Conservation (phyloP, 1,140 invertebrate genomes). For the Papilio polytes region DNA sequence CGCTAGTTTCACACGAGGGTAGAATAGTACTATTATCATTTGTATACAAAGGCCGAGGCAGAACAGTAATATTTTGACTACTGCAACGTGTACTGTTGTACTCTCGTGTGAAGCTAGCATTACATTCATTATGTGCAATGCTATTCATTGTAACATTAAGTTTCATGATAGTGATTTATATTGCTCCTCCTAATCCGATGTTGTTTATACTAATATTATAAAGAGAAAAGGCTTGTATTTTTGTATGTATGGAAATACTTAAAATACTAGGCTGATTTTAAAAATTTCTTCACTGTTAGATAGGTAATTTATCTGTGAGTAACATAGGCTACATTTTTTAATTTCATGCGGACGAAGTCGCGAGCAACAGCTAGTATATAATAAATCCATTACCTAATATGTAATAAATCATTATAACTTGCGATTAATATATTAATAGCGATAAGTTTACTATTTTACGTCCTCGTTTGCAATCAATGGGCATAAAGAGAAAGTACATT, state of each 20-base stretch:
- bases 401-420: background rate
- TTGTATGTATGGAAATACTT: too few relatives aligned
- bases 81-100: background rate
- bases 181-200: background rate
- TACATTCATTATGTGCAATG: background rate
- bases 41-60: background rate
- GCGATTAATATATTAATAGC: too few relatives aligned
- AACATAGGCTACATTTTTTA: too few relatives aligned
- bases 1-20: background rate
- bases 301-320: too few relatives aligned
- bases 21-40: background rate
- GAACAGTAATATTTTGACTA: background rate
- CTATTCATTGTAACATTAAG: slow-evolving; percentile 2
- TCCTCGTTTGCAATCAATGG: background rate
- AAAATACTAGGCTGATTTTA: too few relatives aligned
- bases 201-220: too few relatives aligned
- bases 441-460: background rate
- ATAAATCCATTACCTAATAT: background rate
- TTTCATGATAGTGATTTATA: background rate
- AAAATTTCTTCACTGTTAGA: too few relatives aligned
- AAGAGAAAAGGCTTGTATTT: too few relatives aligned
- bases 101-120: background rate
- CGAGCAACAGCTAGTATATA: background rate
- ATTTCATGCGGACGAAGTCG: too few relatives aligned
- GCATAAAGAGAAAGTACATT: background rate